Evolutionary conservation across 2,797 vertebrate species (phyloP).

Genomic region (Chelon auratus): DNA sequence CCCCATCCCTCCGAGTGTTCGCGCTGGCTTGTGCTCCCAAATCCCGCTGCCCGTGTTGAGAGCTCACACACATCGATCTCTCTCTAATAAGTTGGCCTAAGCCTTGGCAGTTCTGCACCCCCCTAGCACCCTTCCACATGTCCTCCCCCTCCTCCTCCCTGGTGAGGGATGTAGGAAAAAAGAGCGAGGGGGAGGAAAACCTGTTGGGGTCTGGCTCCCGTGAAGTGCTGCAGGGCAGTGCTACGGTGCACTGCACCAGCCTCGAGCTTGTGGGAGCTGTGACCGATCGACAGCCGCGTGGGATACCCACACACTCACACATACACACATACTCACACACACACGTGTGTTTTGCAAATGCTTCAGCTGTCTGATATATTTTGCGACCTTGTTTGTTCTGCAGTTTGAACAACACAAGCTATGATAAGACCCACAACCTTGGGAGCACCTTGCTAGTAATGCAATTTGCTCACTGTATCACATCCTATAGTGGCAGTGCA

Average conservation of each 20-base stretch:
- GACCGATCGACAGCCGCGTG: conserved; percentile 1
- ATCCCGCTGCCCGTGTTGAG: conserved; percentile 24
- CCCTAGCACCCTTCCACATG: not conserved
- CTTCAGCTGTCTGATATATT: conserved; percentile 5
- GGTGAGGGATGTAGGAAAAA: not conserved
- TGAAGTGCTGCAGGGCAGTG: conserved; percentile 33
- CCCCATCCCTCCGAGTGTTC: conserved; percentile 3
- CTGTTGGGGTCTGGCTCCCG: conserved; percentile 35
- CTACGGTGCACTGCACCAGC: conserved; percentile 20
- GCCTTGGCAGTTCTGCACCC: conserved; percentile 26
- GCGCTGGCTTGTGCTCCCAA: conserved; percentile 31
- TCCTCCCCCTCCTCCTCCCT: not conserved
- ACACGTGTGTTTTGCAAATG: not conserved
- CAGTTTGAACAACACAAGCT: not conserved
- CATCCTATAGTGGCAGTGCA: conserved; percentile 9
- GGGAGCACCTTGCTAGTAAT: conserved; percentile 27
- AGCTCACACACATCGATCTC: conserved; percentile 47
- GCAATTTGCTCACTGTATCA: conserved; percentile 35
- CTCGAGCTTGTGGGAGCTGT: conserved; percentile 22
- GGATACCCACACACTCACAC: not conserved
- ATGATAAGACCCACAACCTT: conserved; percentile 20
- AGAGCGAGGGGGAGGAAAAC: conserved; percentile 2
- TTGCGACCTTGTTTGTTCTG: not conserved
- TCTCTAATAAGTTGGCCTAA: conserved; percentile 50
- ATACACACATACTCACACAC: not conserved